Conservation (phyloP, 1,140 invertebrate species). For the Ceratina japonica region DNA sequence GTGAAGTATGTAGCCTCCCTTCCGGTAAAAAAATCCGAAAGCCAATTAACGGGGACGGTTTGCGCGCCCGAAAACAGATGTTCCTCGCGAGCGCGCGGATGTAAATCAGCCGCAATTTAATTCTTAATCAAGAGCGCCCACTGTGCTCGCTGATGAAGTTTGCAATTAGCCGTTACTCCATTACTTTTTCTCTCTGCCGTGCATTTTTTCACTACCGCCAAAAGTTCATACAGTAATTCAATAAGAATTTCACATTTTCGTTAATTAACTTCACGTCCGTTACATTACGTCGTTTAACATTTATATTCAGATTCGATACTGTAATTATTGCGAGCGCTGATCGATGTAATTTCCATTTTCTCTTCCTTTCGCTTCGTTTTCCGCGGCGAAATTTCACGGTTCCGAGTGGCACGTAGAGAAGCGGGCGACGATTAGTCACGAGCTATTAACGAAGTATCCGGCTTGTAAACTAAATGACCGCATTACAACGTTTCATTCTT, state of each 20-base stretch:
- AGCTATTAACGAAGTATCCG: constrained; percentile 47
- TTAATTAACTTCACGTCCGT: too few relatives aligned
- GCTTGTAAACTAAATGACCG: constrained; percentile 40
- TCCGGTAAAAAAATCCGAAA: constrained; percentile 28
- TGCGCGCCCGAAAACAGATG: constrained; percentile 40
- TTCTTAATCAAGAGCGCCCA: constrained; percentile 46
- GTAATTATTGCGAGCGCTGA: too few relatives aligned
- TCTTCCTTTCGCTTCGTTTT: neutral
- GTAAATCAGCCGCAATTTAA: constrained; percentile 46
- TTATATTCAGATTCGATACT: too few relatives aligned
- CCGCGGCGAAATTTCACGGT: neutral
- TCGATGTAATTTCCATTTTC: neutral
- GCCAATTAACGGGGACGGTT: constrained; percentile 31
- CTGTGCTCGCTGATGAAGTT: constrained; percentile 44
- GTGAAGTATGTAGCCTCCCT: constrained; percentile 7
- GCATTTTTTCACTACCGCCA: neutral
- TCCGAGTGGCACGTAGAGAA: constrained; percentile 2
- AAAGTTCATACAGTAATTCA: too few relatives aligned
- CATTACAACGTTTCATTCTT: constrained; percentile 52
- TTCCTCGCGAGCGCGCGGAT: constrained; percentile 41
- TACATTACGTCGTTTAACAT: too few relatives aligned
- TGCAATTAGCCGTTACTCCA: constrained; percentile 34
- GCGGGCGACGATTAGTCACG: constrained; percentile 40
- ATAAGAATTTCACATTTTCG: too few relatives aligned
- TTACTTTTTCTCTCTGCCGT: neutral